Evolutionary conservation across 2,113 vertebrate species (phyloP), one percentile per base, ranked within the genome.

Genomic region (Bagarius yarrelli): DNA sequence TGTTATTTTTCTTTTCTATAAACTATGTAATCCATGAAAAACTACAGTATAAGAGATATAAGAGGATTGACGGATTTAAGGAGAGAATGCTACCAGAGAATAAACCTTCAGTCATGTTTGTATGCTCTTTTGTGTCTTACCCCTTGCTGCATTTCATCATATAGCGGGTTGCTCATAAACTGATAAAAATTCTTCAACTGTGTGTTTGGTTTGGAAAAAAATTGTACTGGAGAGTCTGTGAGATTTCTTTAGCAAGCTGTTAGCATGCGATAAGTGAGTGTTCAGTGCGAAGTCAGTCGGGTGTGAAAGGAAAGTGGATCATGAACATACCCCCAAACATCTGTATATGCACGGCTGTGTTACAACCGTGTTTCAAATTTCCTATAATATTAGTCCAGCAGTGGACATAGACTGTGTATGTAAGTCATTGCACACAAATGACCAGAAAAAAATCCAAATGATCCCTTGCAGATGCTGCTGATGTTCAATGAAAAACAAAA

Each of bases 371-470:
- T 47, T 47, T n/a, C n/a, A 21, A 21, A 66, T 64, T 14, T 5
- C 56, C 19, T 71, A 63, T 72, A 16, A 81, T 73, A 84, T 72
- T 64, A 57, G n/a, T n/a, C 50, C 19, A 53, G 30, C 9, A 15
- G 32, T 53, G 63, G 72, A 52, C 79, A 66, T 57, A 76, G n/a
- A 30, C 63, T 53, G 66, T 53, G 55, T 44, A 74, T n/a, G n/a
- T 55, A 75, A 97, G 97, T 94, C 97, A 96, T 75, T 1, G 11
- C 44, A 47, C 44, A 47, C 44, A 47, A 47, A 47, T 47, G 11
- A 47, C 44, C 44, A 47, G 9, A 47, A 11, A 47, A 47, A 47
- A 40, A 40, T 40, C 25, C 67, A 73, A 60, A 81, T 56, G 47
- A 78, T 40, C 59, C 77, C 69, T 57, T 80, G 73, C 64, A 81